Evolutionary conservation across 2,113 vertebrate genomes (phyloP).

Genomic region (Sinocyclocheilus anophthalmus): DNA sequence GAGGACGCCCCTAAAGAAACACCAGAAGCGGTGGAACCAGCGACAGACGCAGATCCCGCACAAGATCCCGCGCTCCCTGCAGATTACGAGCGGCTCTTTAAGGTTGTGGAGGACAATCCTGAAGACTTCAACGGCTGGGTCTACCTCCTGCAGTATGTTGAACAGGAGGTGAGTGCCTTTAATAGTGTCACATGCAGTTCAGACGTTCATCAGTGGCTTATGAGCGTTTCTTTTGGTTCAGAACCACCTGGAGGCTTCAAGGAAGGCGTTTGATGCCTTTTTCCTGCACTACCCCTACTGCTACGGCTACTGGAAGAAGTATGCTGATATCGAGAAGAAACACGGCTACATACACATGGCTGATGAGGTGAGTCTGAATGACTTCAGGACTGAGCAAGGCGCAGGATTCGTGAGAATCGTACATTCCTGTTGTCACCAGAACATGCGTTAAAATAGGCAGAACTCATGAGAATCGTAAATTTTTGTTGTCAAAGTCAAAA

Average conservation of each 20-base stretch:
- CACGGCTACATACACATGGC: conserved; percentile 87
- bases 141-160: conserved; percentile 93
- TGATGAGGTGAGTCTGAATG: conserved; percentile 84
- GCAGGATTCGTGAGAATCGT: too few species aligned
- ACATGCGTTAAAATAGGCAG: too few species aligned
- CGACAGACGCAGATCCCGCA: not conserved
- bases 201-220: not conserved
- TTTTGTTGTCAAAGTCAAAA: too few species aligned
- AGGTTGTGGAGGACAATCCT: conserved; percentile 88
- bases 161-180: conserved; percentile 88
- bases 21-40: not conserved
- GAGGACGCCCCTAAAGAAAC: conserved; percentile 81
- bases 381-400: not conserved
- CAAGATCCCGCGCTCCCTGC: conserved; percentile 79
- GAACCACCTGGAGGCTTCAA: conserved; percentile 87
- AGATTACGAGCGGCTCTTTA: conserved; percentile 94
- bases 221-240: conserved; percentile 63
- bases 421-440: too few species aligned
- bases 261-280: conserved; percentile 92
- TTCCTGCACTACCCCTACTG: conserved; percentile 96
- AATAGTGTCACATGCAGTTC: too few species aligned
- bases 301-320: conserved; percentile 99
- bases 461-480: too few species aligned
- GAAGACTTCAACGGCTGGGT: conserved; percentile 99
- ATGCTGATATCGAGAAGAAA: conserved; percentile 94